phyloP scores from a whole-genome alignment of 2,888 invertebrate species.

The Luperina testacea region DNA sequence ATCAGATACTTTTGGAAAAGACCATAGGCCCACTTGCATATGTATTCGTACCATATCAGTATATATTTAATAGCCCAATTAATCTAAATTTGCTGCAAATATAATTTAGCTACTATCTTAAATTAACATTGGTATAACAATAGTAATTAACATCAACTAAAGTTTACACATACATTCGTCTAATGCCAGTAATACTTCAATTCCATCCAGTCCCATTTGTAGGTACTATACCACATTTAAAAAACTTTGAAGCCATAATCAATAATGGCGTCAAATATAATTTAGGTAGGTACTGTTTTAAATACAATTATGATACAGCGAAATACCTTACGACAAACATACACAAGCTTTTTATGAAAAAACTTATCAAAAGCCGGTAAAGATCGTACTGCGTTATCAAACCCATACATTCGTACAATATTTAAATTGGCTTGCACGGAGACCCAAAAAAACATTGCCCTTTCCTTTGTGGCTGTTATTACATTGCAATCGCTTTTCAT shows the following conservation, averaged over 20 bases:
- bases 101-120: neutral
- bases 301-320: neutral
- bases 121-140: neutral
- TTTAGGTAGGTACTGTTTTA: neutral
- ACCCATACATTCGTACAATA: slow-evolving; percentile 36
- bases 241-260: neutral
- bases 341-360: neutral
- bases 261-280: neutral
- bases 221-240: neutral
- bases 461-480: slow-evolving; percentile 56
- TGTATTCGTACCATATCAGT: neutral
- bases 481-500: slow-evolving; percentile 61
- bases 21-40: too few relatives aligned
- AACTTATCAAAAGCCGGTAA: neutral
- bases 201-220: neutral
- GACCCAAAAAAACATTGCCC: slow-evolving; percentile 28
- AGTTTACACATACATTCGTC: neutral
- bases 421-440: slow-evolving; percentile 37
- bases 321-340: neutral
- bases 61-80: neutral
- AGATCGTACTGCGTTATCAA: slow-evolving; percentile 25
- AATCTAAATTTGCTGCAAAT: neutral
- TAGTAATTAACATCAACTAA: neutral
- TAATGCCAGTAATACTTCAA: neutral
- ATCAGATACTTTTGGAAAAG: neutral